Conservation (phyloP, 1,140 invertebrate genomes). For the Magallana gigas region DNA sequence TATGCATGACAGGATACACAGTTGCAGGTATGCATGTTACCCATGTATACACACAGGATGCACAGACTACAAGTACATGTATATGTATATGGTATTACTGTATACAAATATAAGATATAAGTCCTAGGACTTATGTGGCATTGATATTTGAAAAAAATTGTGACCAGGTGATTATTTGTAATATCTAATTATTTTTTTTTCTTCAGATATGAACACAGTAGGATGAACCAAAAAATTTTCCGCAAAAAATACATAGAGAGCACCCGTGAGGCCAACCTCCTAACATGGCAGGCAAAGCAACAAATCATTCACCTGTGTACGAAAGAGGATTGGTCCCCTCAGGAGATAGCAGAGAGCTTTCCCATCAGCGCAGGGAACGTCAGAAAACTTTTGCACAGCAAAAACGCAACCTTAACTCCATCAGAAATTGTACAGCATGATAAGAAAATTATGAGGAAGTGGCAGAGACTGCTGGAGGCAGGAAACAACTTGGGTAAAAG, state of each 20-base stretch:
- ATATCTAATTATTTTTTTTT: not conserved
- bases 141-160: too few species aligned
- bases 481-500: slow-evolving; percentile 11
- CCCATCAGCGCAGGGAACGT: slow-evolving; percentile 84
- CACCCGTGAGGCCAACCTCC: slow-evolving; percentile 84
- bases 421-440: slow-evolving; percentile 69
- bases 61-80: too few species aligned
- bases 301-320: slow-evolving; percentile 87
- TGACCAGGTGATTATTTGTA: too few species aligned
- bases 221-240: not conserved
- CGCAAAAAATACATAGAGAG: slow-evolving; percentile 87
- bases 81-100: too few species aligned
- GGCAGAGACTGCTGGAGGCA: slow-evolving; percentile 59
- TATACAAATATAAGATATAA: too few species aligned
- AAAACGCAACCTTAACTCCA: slow-evolving; percentile 54
- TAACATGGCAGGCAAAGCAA: slow-evolving; percentile 91
- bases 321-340: slow-evolving; percentile 87
- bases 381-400: slow-evolving; percentile 66
- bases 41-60: too few species aligned
- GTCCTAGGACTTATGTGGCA: too few species aligned
- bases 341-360: slow-evolving; percentile 88
- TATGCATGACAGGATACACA: too few species aligned
- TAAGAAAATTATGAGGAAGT: slow-evolving; percentile 64
- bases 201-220: not conserved
- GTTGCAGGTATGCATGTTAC: too few species aligned